Conservation (phyloP, 2,888 invertebrate species). For the Limnephilus lunatus region DNA sequence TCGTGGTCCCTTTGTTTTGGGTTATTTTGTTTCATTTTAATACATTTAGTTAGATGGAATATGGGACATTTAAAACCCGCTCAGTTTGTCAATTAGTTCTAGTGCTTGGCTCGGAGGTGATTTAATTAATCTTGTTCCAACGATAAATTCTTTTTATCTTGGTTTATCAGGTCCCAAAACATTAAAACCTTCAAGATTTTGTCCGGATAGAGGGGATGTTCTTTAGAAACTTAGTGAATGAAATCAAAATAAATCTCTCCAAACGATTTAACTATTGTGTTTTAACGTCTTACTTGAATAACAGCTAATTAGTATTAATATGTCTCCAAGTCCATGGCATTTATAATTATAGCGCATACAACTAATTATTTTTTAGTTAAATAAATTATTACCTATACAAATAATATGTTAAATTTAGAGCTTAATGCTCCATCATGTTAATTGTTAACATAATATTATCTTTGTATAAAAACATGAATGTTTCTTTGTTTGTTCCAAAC, state of each 20-base stretch:
- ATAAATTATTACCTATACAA: too few relatives aligned
- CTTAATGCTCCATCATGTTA: too few relatives aligned
- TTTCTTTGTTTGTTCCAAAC: too few relatives aligned
- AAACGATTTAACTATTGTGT: background rate
- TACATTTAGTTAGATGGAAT: background rate
- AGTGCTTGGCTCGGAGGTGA: background rate
- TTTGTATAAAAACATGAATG: too few relatives aligned
- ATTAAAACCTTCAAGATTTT: background rate
- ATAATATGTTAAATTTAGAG: too few relatives aligned
- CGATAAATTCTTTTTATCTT: background rate
- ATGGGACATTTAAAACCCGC: background rate
- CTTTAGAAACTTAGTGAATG: background rate
- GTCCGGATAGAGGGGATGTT: background rate
- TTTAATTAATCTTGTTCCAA: background rate
- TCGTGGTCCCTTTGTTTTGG: background rate
- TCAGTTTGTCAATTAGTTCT: background rate
- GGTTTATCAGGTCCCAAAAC: background rate
- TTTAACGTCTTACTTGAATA: background rate
- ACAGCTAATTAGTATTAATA: background rate
- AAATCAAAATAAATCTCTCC: slow-evolving; percentile 2
- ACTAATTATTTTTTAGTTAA: background rate
- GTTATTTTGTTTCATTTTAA: background rate
- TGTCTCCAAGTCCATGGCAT: background rate
- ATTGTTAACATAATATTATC: too few relatives aligned
- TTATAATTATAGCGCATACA: background rate